Evolutionary conservation across 1,140 invertebrate species (phyloP).

Genomic region (Listronotus oregonensis): DNA sequence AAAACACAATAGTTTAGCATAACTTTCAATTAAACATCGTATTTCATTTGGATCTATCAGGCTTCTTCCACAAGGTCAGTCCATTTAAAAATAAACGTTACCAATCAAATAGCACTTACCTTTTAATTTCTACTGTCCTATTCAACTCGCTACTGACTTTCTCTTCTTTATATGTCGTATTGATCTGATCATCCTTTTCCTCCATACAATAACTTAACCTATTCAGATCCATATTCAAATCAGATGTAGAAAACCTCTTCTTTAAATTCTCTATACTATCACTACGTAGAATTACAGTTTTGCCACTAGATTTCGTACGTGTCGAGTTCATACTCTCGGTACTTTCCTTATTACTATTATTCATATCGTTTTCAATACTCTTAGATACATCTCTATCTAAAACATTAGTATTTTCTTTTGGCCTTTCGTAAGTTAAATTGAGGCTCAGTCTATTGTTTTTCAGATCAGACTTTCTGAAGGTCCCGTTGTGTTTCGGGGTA

Average conservation of each 20-base stretch:
- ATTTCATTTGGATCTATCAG: too few relatives aligned
- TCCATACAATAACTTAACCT: constrained; percentile 33
- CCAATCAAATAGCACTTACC: too few relatives aligned
- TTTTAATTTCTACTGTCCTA: constrained; percentile 29
- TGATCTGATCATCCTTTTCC: constrained; percentile 2
- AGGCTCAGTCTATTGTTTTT: constrained; percentile 29
- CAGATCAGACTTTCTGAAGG: constrained; percentile 39
- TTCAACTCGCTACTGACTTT: constrained; percentile 29
- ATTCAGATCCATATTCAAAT: constrained; percentile 37
- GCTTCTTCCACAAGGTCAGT: too few relatives aligned
- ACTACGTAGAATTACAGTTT: constrained; percentile 16
- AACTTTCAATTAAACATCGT: too few relatives aligned
- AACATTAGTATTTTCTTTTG: not conserved
- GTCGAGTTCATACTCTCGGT: constrained; percentile 8
- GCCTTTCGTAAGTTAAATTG: constrained; percentile 33
- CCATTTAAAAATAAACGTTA: too few relatives aligned
- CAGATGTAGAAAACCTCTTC: constrained; percentile 22
- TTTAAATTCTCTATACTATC: constrained; percentile 37
- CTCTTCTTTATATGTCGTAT: constrained; percentile 25
- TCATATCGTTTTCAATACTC: constrained; percentile 29
- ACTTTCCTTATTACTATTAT: constrained; percentile 21
- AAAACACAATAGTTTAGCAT: too few relatives aligned
- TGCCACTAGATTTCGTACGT: constrained; percentile 10
- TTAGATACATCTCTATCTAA: constrained; percentile 17
- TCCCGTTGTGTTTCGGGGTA: constrained; percentile 29